Base-by-base conservation (phyloP, 35 echinoderm and acorn worm species). In the Stichopus chloronotus region DNA sequence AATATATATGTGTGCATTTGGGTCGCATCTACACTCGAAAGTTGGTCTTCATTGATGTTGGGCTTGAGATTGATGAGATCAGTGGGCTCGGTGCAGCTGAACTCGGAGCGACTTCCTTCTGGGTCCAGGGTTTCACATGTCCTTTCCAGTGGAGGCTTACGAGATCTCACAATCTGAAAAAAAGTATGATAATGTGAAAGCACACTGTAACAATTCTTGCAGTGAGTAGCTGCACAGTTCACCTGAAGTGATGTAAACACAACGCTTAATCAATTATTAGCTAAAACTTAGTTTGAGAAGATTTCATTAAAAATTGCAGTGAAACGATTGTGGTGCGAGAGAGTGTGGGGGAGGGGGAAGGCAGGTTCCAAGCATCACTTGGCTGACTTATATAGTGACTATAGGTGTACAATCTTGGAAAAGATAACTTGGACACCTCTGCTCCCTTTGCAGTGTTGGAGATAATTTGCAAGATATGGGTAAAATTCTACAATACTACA, bases 101-200 rank as follows among this genome's bases (percentile, higher is more conserved):
- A n/a, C n/a, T n/a, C n/a, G n/a, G n/a, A n/a, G n/a, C n/a, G n/a
- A n/a, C 30, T 43, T 43, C 30, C 30, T 3, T 43, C 30, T 43
- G 30, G 30, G 30, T 43, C 30, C 30, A 43, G 30, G 30, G 30
- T 43, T n/a, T n/a, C n/a, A n/a, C n/a, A n/a, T n/a, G n/a, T n/a
- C n/a, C n/a, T n/a, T n/a, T 43, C 30, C 30, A 43, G 30, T 43
- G 30, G 30, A 43, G 3, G 72, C 72, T 77, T 77, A 77, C 72
- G 72, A 77, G 72, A 17, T 77, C 72, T 77, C 72, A 77, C 72
- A 77, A 7, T 77, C 72, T 77, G 72, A 77, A 77, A 77, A n/a
- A n/a, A 77, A 4, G 72, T 77, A 77, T 25, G 17, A 77, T 77
- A 77, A 43, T 71, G 65, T 71, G n/a, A n/a, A n/a, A n/a, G n/a